These are phyloP conservation scores for Sapayoa aenigma DNA, from an alignment of 2,113 vertebrate genomes.

Conservation along the genomic window DNA sequence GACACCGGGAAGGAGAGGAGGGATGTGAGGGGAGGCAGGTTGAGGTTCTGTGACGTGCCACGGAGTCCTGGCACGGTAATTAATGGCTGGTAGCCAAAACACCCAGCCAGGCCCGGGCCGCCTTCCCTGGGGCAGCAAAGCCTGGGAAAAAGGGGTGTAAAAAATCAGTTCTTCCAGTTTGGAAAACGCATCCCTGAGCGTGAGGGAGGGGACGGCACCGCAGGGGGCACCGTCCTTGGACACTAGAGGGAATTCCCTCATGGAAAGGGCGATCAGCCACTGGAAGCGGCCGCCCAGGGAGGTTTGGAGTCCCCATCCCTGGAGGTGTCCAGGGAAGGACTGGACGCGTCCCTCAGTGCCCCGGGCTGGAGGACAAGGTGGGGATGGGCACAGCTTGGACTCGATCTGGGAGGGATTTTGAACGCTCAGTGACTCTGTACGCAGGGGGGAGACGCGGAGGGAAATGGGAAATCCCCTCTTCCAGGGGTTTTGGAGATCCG, in stretches of 20 bases:
- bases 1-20: fast-evolving
- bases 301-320: background rate
- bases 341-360: fast-evolving
- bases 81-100: background rate
- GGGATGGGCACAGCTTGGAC: fast-evolving
- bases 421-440: fast-evolving
- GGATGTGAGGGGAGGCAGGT: background rate
- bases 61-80: background rate
- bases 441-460: fast-evolving
- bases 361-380: background rate
- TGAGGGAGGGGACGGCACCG: background rate
- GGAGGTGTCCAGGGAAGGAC: background rate
- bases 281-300: background rate
- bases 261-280: background rate
- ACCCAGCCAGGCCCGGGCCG: background rate
- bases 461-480: fast-evolving
- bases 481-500: too few species aligned
- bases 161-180: background rate
- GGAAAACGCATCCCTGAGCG: fast-evolving
- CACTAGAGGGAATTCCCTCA: background rate
- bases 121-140: too few species aligned
- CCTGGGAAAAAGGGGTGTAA: fast-evolving
- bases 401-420: too few species aligned
- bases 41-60: background rate
- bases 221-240: background rate